Base-by-base conservation (phyloP, 2,888 invertebrate genomes). In the Amaurobius ferox region DNA sequence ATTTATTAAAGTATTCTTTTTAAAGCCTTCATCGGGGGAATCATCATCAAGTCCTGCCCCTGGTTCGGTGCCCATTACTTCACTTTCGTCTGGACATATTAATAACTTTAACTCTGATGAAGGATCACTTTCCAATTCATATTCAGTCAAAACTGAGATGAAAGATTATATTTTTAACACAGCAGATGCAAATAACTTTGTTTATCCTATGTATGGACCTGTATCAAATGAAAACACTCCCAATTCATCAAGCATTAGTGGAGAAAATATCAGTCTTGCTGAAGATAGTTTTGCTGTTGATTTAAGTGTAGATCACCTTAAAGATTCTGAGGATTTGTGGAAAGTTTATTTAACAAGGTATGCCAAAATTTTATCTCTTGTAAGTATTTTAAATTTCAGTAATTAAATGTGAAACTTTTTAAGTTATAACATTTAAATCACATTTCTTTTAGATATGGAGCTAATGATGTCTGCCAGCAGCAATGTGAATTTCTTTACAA, bases 401-500 rank as follows among this genome's bases (percentile, higher is more conserved):
- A 48, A 48, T 13, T 19, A 16, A n/a, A 48, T 48, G n/a, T n/a
- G n/a, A 3, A 5, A n/a, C 16, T 19, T 68, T 28, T 35, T 16
- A 68, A 68, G 11, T 1, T 7, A 39, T 68, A 30, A 9, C 40
- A 35, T 35, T 35, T 5, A 35, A 35, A 7, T 9, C 9, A 35
- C 5, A 7, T 5, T 5, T 35, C 39, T 76, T 30, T 67, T 55
- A 90, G 92, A 88, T 92, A 91, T 89, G 92, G 92, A 26, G 92
- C 92, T 28, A 92, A 92, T 89, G 88, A 88, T 61, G 55, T 55
- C 11, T 88, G 88, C 29, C 73, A 86, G 39, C 91, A 92, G 0
- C 92, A 92, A 81, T 94, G 94, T 90, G 93, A 93, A 90, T 94
- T 94, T 87, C 93, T 94, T 26, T 94, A 94, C 89, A 94, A 95